Conservation (phyloP, 64 coral and sea anemone genomes). For the Dendronephthya gigantea region DNA sequence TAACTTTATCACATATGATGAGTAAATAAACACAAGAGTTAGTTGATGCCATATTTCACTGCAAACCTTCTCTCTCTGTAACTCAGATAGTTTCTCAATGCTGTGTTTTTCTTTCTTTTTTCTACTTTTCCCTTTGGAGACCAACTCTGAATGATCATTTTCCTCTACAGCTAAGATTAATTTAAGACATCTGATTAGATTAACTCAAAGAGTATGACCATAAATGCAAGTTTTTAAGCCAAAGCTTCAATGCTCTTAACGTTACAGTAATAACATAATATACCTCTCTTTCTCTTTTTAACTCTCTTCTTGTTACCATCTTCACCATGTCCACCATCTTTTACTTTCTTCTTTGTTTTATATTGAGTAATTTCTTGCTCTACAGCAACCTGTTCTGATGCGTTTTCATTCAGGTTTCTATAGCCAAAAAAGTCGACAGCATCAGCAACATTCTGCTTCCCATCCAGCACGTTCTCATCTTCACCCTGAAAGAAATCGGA, state of each 20-base stretch:
- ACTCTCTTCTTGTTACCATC: background rate
- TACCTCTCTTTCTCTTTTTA: background rate
- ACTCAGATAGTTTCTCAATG: conserved; percentile 3
- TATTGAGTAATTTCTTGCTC: background rate
- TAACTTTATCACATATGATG: background rate
- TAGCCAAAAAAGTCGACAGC: background rate
- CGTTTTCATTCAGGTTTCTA: background rate
- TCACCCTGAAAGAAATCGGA: background rate
- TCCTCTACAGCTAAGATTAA: background rate
- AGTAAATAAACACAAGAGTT: too few relatives aligned
- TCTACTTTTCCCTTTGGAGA: background rate
- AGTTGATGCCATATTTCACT: too few relatives aligned
- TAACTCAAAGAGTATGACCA: too few relatives aligned
- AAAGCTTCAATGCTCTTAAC: background rate
- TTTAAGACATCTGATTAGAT: background rate
- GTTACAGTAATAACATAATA: background rate
- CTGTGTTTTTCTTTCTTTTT: background rate
- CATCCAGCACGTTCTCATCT: background rate
- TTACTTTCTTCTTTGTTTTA: background rate
- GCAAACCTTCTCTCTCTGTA: background rate
- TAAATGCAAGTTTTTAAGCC: background rate
- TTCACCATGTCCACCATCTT: background rate
- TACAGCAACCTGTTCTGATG: background rate
- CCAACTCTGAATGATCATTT: background rate
- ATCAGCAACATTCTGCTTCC: background rate